Evolutionary conservation across 2,113 vertebrate species (phyloP).

Genomic region (Psittacara wagleri): DNA sequence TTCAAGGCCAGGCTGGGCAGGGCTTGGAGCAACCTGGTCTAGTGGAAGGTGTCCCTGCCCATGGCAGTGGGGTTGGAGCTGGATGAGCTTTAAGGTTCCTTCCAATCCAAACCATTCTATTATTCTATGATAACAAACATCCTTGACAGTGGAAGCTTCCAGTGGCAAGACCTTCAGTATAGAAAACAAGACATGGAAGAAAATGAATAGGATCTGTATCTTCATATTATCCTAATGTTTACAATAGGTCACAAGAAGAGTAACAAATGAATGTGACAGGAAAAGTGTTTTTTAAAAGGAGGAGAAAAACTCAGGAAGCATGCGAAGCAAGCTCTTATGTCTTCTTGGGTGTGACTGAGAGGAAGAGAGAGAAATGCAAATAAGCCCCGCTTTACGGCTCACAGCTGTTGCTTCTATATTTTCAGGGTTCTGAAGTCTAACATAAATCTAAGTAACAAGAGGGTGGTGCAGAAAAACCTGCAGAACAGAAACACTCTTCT

Average conservation of each 20-base stretch:
- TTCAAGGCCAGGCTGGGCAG: background rate
- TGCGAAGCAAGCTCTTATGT: background rate
- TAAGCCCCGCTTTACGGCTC: background rate
- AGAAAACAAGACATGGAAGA: background rate
- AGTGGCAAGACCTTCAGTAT: background rate
- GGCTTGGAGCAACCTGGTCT: background rate
- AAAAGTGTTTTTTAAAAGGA: background rate
- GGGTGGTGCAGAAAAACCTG: background rate
- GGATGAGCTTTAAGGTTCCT: background rate
- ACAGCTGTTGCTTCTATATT: background rate
- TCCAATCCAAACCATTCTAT: background rate
- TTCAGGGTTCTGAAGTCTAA: background rate
- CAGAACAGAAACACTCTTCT: background rate
- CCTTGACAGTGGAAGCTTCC: background rate
- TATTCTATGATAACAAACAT: background rate
- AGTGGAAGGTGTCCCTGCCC: background rate
- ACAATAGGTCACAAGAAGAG: background rate
- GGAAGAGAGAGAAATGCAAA: background rate
- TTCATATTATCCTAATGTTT: background rate
- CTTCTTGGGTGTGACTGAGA: background rate
- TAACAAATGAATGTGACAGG: background rate
- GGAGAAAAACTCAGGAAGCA: background rate
- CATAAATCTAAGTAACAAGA: background rate
- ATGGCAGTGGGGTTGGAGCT: background rate
- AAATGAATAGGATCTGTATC: background rate